phyloP scores from a whole-genome alignment of 2,888 invertebrate species.

The Miltochrista miniata region DNA sequence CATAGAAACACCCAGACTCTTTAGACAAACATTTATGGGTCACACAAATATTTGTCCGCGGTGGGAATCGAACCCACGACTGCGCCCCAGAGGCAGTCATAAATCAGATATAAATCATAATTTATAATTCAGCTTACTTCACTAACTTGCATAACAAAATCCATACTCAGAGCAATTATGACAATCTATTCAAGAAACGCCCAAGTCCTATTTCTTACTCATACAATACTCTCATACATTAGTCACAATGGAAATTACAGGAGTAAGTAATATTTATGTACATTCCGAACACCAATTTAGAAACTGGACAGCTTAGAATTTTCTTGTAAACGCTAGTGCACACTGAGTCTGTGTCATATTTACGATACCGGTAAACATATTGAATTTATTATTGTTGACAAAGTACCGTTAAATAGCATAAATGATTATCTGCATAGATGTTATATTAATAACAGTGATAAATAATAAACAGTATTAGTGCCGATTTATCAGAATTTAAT shows the following conservation, averaged over 20 bases:
- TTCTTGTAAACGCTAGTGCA: conserved; percentile 17
- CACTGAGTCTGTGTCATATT: conserved; percentile 17
- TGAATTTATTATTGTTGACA: conserved; percentile 18
- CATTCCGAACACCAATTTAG: conserved; percentile 27
- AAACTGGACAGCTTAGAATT: conserved; percentile 16
- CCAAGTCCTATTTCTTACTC: conserved; percentile 28
- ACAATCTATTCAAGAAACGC: conserved; percentile 29
- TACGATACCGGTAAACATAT: conserved; percentile 15
- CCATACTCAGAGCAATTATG: conserved; percentile 26
- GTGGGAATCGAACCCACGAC: too few relatives aligned
- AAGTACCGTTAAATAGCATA: not conserved
- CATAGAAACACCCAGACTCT: too few relatives aligned
- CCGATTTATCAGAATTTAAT: not conserved
- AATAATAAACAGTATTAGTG: not conserved
- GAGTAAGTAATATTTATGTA: conserved; percentile 36
- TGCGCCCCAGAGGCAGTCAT: too few relatives aligned
- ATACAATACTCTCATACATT: conserved; percentile 39
- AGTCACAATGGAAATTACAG: conserved; percentile 35
- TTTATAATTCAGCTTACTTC: too few relatives aligned
- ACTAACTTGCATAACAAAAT: conserved; percentile 2
- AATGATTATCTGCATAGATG: not conserved
- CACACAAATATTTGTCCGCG: too few relatives aligned
- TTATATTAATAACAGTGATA: not conserved
- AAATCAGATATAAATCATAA: conserved; percentile 26
- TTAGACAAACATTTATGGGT: too few relatives aligned